These are phyloP conservation scores for Nycteola revayana DNA, from an alignment of 2,888 invertebrate species.

Conservation along the genomic window DNA sequence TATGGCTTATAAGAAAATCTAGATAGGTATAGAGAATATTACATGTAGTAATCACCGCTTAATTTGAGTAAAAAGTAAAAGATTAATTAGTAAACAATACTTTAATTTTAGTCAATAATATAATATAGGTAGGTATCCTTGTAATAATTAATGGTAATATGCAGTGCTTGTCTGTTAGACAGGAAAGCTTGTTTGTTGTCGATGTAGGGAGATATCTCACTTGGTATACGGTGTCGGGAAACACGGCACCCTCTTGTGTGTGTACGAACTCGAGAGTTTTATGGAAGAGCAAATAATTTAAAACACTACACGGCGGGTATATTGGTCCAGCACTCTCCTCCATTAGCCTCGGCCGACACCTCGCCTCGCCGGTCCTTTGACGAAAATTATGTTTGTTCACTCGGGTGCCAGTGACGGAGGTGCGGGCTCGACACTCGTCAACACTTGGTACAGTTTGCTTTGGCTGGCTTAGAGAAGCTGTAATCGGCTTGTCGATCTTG, in stretches of 20 bases:
- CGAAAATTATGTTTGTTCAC: slow-evolving; percentile 70
- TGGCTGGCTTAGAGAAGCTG: slow-evolving; percentile 44
- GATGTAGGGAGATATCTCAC: slow-evolving; percentile 47
- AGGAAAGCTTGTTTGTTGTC: slow-evolving; percentile 43
- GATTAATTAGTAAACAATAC: no score
- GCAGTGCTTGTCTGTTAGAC: slow-evolving; percentile 15
- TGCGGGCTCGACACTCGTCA: slow-evolving; percentile 63
- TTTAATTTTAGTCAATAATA: no score
- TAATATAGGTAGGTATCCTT: no score
- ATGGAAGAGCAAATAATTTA: slow-evolving; percentile 81
- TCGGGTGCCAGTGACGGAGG: slow-evolving; percentile 49
- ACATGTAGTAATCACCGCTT: no score
- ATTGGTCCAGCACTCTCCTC: slow-evolving; percentile 79
- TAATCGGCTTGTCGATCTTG: slow-evolving; percentile 52
- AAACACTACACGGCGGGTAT: slow-evolving; percentile 76
- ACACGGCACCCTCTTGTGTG: slow-evolving; percentile 48
- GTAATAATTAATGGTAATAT: no score
- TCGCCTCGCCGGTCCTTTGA: slow-evolving; percentile 61
- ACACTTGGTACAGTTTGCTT: slow-evolving; percentile 64
- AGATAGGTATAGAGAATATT: no score
- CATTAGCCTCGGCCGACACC: slow-evolving; percentile 77
- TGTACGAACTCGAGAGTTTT: slow-evolving; percentile 70
- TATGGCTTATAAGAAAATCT: no score
- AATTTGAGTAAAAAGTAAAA: no score
- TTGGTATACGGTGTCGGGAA: slow-evolving; percentile 41